Base-by-base conservation (phyloP, 2,888 invertebrate species). In the Trissolcus japonicus region DNA sequence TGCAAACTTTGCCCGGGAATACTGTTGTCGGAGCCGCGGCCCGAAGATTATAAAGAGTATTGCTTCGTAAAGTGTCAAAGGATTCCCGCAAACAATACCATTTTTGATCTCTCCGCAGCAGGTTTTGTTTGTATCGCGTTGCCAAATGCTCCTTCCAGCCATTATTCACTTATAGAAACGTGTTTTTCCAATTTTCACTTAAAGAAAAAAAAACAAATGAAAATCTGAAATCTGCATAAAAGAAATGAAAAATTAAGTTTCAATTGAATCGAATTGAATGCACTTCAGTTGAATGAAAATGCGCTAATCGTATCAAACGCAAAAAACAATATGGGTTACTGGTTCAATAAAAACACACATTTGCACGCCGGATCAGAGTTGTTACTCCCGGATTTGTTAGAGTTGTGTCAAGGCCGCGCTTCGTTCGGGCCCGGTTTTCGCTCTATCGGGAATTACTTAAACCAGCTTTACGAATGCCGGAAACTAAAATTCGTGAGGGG, bases 371-470 rank as follows among this genome's bases (percentile, higher is more conserved):
- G 54, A 51, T 51, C 53, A 61, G 65, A 61, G 53, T 53, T 72
- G 25, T 59, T 59, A 72, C 67, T 62, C 6, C 67, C 57, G 1
- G 69, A 79, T 72, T 80, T 62, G 76, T 76, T 67, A 68, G 63
- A 72, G 65, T 72, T 65, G 61, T 69, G 73, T 74, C 68, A 69
- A 78, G 78, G 77, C 78, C 79, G 74, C 71, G 76, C 62, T 73
- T 75, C 63, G 60, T 78, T 79, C 68, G 78, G 81, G 9, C 35
- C 35, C 76, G 82, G 82, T 82, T 81, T 83, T 84, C 82, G 79
- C 83, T 84, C 85, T 85, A 85, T 85, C 86, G 86, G 83, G 85
- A 87, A 86, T 87, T 86, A 87, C 87, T 87, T 86, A 86, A 86
- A 86, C 85, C 86, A 84, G 86, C 86, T 87, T 87, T 87, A 87